Base-by-base conservation (phyloP, 2,888 invertebrate genomes). In the Eupithecia inturbata region DNA sequence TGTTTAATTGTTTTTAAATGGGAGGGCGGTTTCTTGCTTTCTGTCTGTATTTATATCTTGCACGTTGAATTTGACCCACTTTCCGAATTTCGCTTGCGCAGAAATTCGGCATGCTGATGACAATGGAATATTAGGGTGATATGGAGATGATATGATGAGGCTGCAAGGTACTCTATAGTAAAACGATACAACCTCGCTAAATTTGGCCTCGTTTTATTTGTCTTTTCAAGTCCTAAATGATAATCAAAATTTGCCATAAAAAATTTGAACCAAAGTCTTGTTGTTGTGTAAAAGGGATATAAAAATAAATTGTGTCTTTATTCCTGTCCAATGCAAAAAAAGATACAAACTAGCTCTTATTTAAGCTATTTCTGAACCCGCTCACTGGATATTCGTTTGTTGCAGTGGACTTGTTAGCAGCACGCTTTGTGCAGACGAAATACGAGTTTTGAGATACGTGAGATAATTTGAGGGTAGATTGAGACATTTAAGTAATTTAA, bases 401-500 rank as follows among this genome's bases (percentile, higher is more conserved):
- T 33, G 67, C 36, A 28, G 41, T 67, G 10, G 28, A 67, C 57
- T 39, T 72, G 67, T 71, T 67, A 28, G 28, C 5, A 67, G 60
- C 41, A 26, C 53, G 53, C 53, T 57, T 57, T 62, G 62, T 62
- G 16, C 62, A 16, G 62, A 62, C 62, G 31, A 62, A 62, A 62
- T 31, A 19, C 31, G 31, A 19, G 31, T 31, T 62, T 28, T 31
- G 19, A 62, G 31, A 62, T 31, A 62, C 26, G 53, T 57, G 53
- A 62, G 62, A 7, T 31, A 62, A 62, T 62, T 62, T 62, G 62
- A 31, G 31, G 62, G 62, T 62, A 62, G 62, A 31, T 31, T 31
- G 14, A 31, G 28, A 62, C 6, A 31, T 19, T 62, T 62, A 31
- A 9, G 16, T 28, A 16, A 16, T 62, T 31, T 62, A n/a, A 26